Evolutionary conservation across 2,113 vertebrate genomes (phyloP).

Genomic region (Erythrolamprus reginae): DNA sequence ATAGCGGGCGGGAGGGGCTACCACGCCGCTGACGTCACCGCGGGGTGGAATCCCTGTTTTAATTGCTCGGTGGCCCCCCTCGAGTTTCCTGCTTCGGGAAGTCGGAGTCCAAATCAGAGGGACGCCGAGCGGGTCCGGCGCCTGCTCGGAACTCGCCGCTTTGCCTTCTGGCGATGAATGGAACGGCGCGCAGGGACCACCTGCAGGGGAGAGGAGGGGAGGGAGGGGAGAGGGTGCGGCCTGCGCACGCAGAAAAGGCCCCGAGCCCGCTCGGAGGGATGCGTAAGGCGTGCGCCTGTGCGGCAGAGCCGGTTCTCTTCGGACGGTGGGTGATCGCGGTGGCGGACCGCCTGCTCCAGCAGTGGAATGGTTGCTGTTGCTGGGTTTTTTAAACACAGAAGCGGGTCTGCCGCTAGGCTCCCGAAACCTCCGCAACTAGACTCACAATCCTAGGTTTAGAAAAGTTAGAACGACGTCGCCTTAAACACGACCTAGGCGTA

Average conservation of each 20-base stretch:
- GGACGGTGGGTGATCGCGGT: not conserved
- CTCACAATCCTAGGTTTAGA: too few species aligned
- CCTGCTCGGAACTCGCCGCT: not conserved
- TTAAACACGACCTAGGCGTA: too few species aligned
- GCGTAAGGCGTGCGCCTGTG: not conserved
- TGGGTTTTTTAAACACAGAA: not conserved
- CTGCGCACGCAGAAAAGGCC: not conserved
- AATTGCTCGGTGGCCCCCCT: slow-evolving; percentile 48
- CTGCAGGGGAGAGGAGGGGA: not conserved
- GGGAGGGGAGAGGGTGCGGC: not conserved
- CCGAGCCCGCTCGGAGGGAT: not conserved
- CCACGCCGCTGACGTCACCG: slow-evolving; percentile 58
- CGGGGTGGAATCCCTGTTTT: slow-evolving; percentile 71
- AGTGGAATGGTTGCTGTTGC: too few species aligned
- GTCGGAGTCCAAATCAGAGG: not conserved
- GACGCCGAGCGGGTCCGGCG: not conserved
- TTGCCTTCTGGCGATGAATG: not conserved
- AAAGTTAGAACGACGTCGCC: too few species aligned
- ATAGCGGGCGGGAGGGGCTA: slow-evolving; percentile 62
- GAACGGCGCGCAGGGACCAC: not conserved
- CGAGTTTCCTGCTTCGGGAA: not conserved
- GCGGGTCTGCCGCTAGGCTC: too few species aligned
- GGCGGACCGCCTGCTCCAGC: not conserved
- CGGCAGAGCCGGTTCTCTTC: not conserved
- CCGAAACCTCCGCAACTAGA: not conserved